A percentile compares a stretch with the other conserved stretches of the same genome.
These are phyloP conservation scores for Sussaba pulchella DNA, from an alignment of 2,888 invertebrate species.

Conservation along the genomic window DNA sequence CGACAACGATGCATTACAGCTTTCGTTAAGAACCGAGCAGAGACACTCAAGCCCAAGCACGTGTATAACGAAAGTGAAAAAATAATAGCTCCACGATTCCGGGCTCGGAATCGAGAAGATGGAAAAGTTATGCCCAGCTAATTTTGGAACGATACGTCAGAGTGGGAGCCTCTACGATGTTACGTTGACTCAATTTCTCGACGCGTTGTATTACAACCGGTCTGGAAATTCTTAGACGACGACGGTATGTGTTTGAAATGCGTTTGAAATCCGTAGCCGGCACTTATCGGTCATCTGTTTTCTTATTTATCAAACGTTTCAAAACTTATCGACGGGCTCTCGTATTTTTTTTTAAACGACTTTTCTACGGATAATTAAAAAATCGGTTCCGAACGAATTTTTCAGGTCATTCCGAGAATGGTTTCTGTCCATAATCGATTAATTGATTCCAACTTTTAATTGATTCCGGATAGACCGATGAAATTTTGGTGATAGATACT, in stretches of 20 bases:
- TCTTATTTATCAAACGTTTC: too few relatives aligned
- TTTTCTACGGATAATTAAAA: too few relatives aligned
- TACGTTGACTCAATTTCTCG: slow-evolving; percentile 19
- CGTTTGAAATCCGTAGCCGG: slow-evolving; percentile 1
- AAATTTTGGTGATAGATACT: too few relatives aligned
- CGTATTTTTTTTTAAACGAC: too few relatives aligned
- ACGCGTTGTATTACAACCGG: slow-evolving; percentile 33
- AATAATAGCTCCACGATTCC: too few relatives aligned
- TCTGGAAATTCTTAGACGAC: slow-evolving; percentile 24
- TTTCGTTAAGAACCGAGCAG: too few relatives aligned
- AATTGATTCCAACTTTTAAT: not conserved
- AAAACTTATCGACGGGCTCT: too few relatives aligned
- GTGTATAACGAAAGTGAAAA: not conserved
- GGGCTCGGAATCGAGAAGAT: too few relatives aligned
- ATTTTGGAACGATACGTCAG: slow-evolving; percentile 50
- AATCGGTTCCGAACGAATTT: too few relatives aligned
- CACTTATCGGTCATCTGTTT: slow-evolving; percentile 1
- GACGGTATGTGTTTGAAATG: slow-evolving; percentile 25
- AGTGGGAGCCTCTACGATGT: slow-evolving; percentile 30
- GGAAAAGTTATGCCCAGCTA: slow-evolving; percentile 39
- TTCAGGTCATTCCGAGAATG: too few relatives aligned
- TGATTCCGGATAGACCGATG: not conserved
- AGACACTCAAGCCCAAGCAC: too few relatives aligned
- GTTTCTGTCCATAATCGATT: too few relatives aligned
- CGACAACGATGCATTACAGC: not conserved